phyloP scores from a whole-genome alignment of 2,888 invertebrate genomes.

The Nemurella pictetii region DNA sequence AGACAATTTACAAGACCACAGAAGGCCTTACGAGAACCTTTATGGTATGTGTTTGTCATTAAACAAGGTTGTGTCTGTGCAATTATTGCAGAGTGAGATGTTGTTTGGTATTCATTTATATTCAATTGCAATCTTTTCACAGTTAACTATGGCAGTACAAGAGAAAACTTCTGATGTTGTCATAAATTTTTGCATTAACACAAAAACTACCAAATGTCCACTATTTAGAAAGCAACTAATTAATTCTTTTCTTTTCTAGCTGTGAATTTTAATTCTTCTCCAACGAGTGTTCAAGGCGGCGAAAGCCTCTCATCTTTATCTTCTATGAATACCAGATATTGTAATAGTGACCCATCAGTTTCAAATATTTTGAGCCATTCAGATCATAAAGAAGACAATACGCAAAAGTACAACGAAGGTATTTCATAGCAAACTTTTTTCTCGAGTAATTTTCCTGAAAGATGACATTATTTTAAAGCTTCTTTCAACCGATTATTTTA shows the following conservation, averaged over 20 bases:
- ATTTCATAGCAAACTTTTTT: no score
- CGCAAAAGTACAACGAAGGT: not conserved
- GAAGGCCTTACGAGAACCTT: not conserved
- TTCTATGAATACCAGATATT: not conserved
- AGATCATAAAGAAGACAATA: not conserved
- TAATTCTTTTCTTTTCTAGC: slow-evolving; percentile 6
- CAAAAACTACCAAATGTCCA: no score
- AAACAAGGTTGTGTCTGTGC: no score
- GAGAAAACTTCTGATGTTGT: no score
- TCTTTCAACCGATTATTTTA: not conserved
- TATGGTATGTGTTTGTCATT: not conserved
- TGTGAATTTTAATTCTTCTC: not conserved
- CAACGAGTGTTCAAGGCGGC: not conserved
- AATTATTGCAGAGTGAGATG: not conserved
- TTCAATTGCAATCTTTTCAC: no score
- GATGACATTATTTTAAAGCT: no score
- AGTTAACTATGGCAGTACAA: no score
- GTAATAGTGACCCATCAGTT: not conserved
- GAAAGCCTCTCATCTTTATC: not conserved
- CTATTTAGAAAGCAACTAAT: no score
- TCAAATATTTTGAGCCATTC: not conserved
- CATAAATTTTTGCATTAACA: no score
- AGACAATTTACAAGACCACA: not conserved
- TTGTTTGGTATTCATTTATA: not conserved
- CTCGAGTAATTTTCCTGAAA: no score